Evolutionary conservation across 2,797 vertebrate species (phyloP).

Genomic region (Chaetophractus vellerosus): DNA sequence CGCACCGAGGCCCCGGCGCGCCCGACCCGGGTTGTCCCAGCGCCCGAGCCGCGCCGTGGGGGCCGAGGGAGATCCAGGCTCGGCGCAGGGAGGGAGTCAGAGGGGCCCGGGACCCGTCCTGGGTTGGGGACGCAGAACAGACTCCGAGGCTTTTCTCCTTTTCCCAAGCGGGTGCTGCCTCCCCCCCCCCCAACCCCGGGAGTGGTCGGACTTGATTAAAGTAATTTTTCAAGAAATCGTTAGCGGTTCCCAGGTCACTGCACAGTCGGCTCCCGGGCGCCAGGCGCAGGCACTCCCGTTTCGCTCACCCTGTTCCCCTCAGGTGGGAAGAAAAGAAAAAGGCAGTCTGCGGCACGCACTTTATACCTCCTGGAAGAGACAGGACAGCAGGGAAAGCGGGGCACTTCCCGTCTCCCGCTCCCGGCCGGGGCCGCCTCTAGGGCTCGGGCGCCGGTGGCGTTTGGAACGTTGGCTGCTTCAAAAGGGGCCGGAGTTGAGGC

Average conservation of each 20-base stretch:
- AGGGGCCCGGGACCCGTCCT: not conserved
- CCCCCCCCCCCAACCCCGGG: constrained; percentile 21
- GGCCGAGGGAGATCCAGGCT: not conserved
- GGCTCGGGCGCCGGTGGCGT: not conserved
- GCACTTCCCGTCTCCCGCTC: too few species aligned
- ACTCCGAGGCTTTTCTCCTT: not conserved
- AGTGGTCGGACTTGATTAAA: constrained; percentile 77
- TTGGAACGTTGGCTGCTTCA: not conserved
- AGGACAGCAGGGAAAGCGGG: not conserved
- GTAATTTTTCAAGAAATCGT: constrained; percentile 84
- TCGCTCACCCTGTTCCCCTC: not conserved
- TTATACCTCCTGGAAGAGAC: not conserved
- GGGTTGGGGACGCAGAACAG: not conserved
- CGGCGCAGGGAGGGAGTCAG: too few species aligned
- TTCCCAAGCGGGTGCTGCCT: not conserved
- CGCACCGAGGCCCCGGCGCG: not conserved
- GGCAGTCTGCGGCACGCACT: not conserved
- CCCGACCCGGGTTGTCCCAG: not conserved
- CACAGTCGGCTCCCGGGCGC: constrained; percentile 26
- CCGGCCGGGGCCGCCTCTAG: not conserved
- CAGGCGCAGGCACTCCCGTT: not conserved
- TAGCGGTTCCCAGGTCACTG: constrained; percentile 62
- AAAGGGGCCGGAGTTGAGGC: not conserved
- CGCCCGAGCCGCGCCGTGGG: not conserved
- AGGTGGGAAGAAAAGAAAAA: not conserved